A percentile compares a stretch with the other conserved stretches of the same genome.
Evolutionary conservation across 1,140 invertebrate genomes (phyloP).

Genomic region (Parasteatoda tepidariorum): DNA sequence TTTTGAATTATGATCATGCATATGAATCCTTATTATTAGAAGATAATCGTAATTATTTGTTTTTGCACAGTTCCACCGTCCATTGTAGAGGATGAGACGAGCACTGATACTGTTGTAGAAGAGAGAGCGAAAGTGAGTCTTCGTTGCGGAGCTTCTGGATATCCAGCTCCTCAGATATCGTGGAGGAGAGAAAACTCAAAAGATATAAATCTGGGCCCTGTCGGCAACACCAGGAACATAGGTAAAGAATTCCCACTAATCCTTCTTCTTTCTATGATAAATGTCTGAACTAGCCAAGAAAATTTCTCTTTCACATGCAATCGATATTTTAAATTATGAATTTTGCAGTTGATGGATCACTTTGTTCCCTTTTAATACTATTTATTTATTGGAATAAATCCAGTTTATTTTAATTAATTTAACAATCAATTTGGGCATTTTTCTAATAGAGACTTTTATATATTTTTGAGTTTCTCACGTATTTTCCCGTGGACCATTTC

Average conservation of each 20-base stretch:
- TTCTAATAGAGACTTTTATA: no score
- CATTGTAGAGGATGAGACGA: conserved; percentile 79
- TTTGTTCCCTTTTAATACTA: not conserved
- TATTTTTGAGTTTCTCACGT: no score
- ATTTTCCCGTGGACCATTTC: no score
- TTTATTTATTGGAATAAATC: no score
- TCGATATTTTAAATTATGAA: no score
- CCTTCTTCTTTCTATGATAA: not conserved
- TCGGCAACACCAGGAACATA: conserved; percentile 44
- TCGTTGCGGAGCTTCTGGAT: conserved; percentile 80
- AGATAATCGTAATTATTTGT: no score
- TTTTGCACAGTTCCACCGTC: conserved; percentile 67
- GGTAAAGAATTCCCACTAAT: conserved; percentile 22
- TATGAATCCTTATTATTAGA: no score
- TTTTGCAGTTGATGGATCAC: no score
- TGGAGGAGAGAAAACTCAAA: conserved; percentile 87
- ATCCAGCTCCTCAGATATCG: conserved; percentile 83
- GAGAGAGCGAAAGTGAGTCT: conserved; percentile 81
- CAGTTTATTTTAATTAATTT: no score
- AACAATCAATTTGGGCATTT: no score
- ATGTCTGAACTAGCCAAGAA: not conserved
- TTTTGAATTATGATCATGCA: no score
- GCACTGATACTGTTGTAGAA: conserved; percentile 80
- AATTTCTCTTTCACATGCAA: not conserved
- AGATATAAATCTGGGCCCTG: conserved; percentile 72